Percentiles rank a stretch among this genome's conserved stretches.
These are phyloP conservation scores for Cryptocephalus primarius DNA, from an alignment of 2,888 invertebrate species.

Conservation along the genomic window DNA sequence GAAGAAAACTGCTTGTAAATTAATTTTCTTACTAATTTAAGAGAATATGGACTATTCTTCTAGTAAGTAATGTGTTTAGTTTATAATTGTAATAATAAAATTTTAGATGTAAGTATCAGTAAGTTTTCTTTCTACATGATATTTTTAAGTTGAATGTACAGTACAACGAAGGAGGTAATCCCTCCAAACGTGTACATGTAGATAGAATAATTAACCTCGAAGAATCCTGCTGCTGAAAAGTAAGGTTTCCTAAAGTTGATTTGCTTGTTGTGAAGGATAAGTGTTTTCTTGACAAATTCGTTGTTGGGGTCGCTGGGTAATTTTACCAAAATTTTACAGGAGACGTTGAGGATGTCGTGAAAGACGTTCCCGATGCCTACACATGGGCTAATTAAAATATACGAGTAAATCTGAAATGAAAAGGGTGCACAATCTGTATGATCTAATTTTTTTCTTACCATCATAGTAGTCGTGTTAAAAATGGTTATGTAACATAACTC, in stretches of 20 bases:
- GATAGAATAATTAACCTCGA: conserved; percentile 8
- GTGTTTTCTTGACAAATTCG: conserved; percentile 3
- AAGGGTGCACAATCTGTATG: no score
- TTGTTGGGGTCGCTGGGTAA: background rate
- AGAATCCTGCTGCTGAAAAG: conserved; percentile 11
- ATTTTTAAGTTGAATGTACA: conserved; percentile 4
- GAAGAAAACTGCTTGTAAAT: conserved; percentile 28
- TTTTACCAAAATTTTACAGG: no score
- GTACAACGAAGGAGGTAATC: conserved; percentile 7
- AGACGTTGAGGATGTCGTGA: no score
- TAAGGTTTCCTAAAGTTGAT: conserved; percentile 7
- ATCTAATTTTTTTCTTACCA: no score
- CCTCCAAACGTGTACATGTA: conserved; percentile 8
- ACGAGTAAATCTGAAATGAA: no score
- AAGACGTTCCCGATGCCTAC: no score
- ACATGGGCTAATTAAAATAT: no score
- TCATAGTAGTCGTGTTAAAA: no score
- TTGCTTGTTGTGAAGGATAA: conserved; percentile 3
- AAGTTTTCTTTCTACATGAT: background rate
- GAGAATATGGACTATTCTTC: conserved; percentile 39
- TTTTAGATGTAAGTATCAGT: conserved; percentile 27
- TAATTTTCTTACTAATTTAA: conserved; percentile 33
- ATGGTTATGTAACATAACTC: no score
- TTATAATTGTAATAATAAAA: conserved; percentile 34
- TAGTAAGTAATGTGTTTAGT: conserved; percentile 37